Evolutionary conservation across 2,888 invertebrate genomes (phyloP).

Genomic region (Acleris cristana): DNA sequence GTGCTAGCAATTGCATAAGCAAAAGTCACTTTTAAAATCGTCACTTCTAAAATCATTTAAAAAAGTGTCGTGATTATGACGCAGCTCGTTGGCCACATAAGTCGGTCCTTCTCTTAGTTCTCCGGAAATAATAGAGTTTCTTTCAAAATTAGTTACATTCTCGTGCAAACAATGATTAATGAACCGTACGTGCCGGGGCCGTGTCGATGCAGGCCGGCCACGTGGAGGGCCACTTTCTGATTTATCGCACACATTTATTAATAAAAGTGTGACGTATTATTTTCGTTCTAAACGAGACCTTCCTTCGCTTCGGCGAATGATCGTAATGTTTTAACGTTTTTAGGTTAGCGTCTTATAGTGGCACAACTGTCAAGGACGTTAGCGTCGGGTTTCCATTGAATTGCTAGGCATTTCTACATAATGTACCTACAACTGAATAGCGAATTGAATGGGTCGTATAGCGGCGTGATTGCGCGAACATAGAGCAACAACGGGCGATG

Average conservation of each 20-base stretch:
- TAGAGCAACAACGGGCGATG: not conserved
- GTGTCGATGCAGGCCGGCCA: constrained; percentile 27
- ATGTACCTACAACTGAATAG: not conserved
- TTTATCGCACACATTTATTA: constrained; percentile 42
- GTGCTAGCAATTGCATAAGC: too few relatives aligned
- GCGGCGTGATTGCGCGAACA: not conserved
- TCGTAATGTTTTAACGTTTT: not conserved
- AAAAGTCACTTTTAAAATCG: too few relatives aligned
- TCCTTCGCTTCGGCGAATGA: not conserved
- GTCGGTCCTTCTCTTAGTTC: constrained; percentile 3
- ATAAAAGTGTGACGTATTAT: constrained; percentile 39
- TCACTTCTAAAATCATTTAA: too few relatives aligned
- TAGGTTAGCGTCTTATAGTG: not conserved
- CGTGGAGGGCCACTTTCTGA: constrained; percentile 39
- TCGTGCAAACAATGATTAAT: constrained; percentile 37
- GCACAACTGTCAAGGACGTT: not conserved
- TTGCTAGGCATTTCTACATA: not conserved
- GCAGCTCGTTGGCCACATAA: not conserved
- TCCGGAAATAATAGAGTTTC: constrained; percentile 17
- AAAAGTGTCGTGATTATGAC: not conserved
- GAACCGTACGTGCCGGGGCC: constrained; percentile 26
- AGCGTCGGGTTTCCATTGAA: not conserved
- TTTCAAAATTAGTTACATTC: constrained; percentile 22
- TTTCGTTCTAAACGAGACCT: constrained; percentile 32
- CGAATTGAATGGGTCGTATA: not conserved